Evolutionary conservation across 2,113 vertebrate species (phyloP), one percentile per base, ranked within the genome.

Genomic region (Chelonoidis abingdonii): DNA sequence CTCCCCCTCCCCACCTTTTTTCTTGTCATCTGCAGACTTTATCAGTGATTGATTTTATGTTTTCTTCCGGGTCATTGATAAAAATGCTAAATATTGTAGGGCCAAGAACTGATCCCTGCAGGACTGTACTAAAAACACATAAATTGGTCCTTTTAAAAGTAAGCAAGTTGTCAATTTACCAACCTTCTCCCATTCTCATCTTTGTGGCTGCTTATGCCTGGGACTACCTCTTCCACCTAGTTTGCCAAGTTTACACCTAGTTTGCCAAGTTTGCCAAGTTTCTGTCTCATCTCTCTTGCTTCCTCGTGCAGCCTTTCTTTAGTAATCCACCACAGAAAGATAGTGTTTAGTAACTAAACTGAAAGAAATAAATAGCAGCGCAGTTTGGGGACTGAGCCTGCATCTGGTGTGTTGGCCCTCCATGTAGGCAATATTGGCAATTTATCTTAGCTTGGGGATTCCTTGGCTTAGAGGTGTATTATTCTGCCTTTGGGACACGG

Each of bases 221-320:
- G 11, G 3, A 14, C 52, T 94, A 1, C 17, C 19, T 5, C 6
- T 91, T 84, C 56, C 41, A 17, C 35, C 89, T 47, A 79, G 84
- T 53, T 16, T 80, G 80, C 72, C n/a, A 90, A 89, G 19, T 41
- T 90, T 87, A n/a, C 41, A 17, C 35, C 89, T 47, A 79, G 84
- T 53, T 16, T 80, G 80, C 72, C 41, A 41, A 79, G 84, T 53
- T 16, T 80, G 80, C 72, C n/a, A 90, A 89, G 19, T 41, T 90
- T 87, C 65, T 78, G 75, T 78, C 75, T 94, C 75, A 44, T 85
- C 76, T 95, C 54, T 13, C 27, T 87, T 88, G 44, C 24, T 92
- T 92, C 84, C 84, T n/a, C 81, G 21, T 81, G 65, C 65, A 78
- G 56, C 31, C 81, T 81, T 25, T 79, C 4, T 41, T 79, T 84